Conservation (phyloP, 2,888 invertebrate genomes). For the Parascotia fuliginaria region DNA sequence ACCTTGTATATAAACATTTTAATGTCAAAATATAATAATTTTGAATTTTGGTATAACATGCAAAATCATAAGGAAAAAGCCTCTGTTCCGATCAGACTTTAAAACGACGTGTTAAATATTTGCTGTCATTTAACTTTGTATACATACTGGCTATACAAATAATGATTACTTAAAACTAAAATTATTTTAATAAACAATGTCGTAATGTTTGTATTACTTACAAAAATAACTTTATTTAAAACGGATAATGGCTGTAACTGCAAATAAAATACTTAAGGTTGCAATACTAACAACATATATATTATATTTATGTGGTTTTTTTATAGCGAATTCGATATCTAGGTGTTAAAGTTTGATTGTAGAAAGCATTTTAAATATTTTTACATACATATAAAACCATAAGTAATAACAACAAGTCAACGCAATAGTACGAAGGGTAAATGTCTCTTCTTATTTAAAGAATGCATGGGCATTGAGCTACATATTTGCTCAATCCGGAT, state of each 20-base stretch:
- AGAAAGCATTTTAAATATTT: too few relatives aligned
- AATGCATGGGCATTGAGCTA: too few relatives aligned
- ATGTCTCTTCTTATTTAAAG: too few relatives aligned
- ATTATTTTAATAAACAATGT: background rate
- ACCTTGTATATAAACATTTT: too few relatives aligned
- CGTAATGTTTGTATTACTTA: background rate
- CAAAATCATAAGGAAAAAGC: slow-evolving; percentile 19
- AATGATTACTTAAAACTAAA: background rate
- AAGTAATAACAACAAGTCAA: too few relatives aligned
- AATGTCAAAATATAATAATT: background rate
- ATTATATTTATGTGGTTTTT: too few relatives aligned
- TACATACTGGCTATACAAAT: slow-evolving; percentile 7
- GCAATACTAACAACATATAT: background rate
- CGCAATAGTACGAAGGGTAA: too few relatives aligned
- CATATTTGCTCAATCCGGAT: too few relatives aligned
- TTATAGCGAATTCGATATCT: too few relatives aligned
- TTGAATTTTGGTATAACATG: background rate
- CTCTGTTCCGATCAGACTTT: slow-evolving; percentile 19
- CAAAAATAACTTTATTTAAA: background rate
- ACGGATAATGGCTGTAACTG: background rate
- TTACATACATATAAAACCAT: too few relatives aligned
- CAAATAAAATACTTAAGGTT: background rate
- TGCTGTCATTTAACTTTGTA: slow-evolving; percentile 21
- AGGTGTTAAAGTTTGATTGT: too few relatives aligned
- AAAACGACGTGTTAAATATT: slow-evolving; percentile 22